These are phyloP conservation scores for Asarcornis scutulata DNA, from an alignment of 2,113 vertebrate genomes.

Conservation along the genomic window DNA sequence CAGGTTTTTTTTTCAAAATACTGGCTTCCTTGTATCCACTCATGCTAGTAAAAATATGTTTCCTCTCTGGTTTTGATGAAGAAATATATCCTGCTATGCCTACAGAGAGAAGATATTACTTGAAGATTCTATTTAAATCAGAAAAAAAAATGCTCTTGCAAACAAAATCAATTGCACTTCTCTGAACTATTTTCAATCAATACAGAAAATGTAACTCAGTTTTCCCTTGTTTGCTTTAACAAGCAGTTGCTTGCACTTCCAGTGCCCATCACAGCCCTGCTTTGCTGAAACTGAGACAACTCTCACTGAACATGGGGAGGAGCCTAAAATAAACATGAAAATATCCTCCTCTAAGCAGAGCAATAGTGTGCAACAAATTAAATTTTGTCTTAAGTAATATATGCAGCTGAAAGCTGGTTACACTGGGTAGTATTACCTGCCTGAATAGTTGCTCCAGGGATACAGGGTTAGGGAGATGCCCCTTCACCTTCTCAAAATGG, in stretches of 20 bases:
- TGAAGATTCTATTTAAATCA: conserved; percentile 8
- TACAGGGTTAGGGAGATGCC: neutral
- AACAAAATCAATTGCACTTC: neutral
- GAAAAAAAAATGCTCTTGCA: neutral
- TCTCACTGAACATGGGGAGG: neutral
- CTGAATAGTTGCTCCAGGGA: neutral
- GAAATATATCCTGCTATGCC: neutral
- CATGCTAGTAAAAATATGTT: neutral
- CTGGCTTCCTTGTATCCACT: neutral
- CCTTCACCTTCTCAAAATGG: neutral
- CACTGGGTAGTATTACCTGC: neutral
- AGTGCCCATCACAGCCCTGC: rapidly evolving
- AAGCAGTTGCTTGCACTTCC: conserved; percentile 6
- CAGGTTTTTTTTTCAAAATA: neutral
- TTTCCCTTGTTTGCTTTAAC: conserved; percentile 41
- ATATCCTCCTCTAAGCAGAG: conserved; percentile 18
- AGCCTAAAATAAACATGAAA: conserved; percentile 22
- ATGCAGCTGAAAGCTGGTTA: neutral
- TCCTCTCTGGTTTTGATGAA: neutral
- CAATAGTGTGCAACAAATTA: neutral
- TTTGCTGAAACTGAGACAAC: neutral
- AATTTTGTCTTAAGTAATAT: neutral
- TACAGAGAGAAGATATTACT: neutral
- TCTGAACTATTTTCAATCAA: neutral
- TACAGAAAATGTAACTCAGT: neutral